phyloP scores from a whole-genome alignment of 2,888 invertebrate species.

The Scaptomyza polygonia region DNA sequence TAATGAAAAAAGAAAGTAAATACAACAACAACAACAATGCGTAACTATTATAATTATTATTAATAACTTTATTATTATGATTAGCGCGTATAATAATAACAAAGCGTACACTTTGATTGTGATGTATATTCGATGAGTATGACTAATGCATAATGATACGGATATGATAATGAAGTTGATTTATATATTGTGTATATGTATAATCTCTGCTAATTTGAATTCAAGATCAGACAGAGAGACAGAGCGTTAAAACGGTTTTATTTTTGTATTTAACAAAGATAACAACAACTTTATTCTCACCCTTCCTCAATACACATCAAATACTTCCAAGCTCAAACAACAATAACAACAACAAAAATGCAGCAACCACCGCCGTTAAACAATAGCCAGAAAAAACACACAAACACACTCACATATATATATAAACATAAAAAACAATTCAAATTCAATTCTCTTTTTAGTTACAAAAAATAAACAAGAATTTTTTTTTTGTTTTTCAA shows the following conservation, averaged over 20 bases:
- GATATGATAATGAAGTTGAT: slow-evolving; percentile 78
- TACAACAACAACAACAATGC: slow-evolving; percentile 24
- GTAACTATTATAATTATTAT: slow-evolving; percentile 61
- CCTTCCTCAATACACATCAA: not conserved
- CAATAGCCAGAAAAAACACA: not conserved
- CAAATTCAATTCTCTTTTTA: slow-evolving; percentile 20
- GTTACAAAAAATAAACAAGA: slow-evolving; percentile 35
- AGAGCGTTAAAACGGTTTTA: slow-evolving; percentile 54
- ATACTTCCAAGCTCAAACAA: slow-evolving; percentile 10
- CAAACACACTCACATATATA: slow-evolving; percentile 13
- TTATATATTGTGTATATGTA: slow-evolving; percentile 71
- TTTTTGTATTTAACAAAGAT: slow-evolving; percentile 48
- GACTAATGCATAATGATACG: slow-evolving; percentile 74
- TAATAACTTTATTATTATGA: slow-evolving; percentile 63
- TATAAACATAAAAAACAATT: slow-evolving; percentile 19
- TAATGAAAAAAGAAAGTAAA: not conserved
- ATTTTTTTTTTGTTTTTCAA: slow-evolving; percentile 54
- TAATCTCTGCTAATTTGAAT: slow-evolving; percentile 52
- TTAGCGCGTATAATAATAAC: slow-evolving; percentile 67
- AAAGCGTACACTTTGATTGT: slow-evolving; percentile 79
- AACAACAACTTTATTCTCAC: not conserved
- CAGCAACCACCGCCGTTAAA: slow-evolving; percentile 42
- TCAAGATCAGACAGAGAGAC: slow-evolving; percentile 4
- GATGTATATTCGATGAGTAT: slow-evolving; percentile 79
- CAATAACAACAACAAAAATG: slow-evolving; percentile 16